A percentile compares a stretch with the other conserved stretches of the same genome.
Evolutionary conservation across 30 jellyfish, hydroid and myxozoan genomes (phyloP).

Genomic region (Aurelia aurita): DNA sequence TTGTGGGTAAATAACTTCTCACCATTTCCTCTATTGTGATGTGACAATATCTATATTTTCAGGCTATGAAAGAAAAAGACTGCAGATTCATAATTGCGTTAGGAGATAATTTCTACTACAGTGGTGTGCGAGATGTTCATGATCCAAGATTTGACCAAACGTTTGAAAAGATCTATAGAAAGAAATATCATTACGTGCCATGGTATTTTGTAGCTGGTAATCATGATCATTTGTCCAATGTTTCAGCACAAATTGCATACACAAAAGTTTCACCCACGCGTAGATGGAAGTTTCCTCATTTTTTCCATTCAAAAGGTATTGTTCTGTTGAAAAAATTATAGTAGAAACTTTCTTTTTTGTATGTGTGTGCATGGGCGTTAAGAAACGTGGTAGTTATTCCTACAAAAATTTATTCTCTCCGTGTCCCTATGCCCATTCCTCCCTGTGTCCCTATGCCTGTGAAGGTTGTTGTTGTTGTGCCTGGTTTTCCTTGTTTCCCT

Average conservation of each 20-base stretch:
- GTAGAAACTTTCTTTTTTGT: too few species aligned
- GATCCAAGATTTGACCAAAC: slow-evolving; percentile 90
- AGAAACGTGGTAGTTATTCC: too few species aligned
- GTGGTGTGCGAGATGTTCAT: slow-evolving; percentile 86
- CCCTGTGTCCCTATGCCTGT: too few species aligned
- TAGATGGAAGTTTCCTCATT: slow-evolving; percentile 89
- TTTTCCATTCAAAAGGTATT: slow-evolving; percentile 77
- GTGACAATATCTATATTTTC: background rate
- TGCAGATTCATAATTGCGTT: slow-evolving; percentile 87
- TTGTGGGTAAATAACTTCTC: too few species aligned
- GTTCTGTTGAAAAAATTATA: too few species aligned
- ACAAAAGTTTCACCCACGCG: slow-evolving; percentile 58
- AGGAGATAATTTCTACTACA: slow-evolving; percentile 90
- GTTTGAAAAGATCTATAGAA: slow-evolving; percentile 79
- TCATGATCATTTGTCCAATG: slow-evolving; percentile 90
- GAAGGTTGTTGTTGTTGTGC: too few species aligned
- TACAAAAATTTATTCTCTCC: too few species aligned
- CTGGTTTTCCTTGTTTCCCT: too few species aligned
- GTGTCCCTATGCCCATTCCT: too few species aligned
- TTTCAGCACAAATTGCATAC: slow-evolving; percentile 95
- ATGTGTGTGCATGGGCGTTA: too few species aligned
- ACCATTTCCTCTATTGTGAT: background rate
- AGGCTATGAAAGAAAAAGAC: slow-evolving; percentile 64
- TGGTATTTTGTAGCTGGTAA: slow-evolving; percentile 98
- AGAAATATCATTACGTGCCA: slow-evolving; percentile 83